Evolutionary conservation across 2,113 vertebrate genomes (phyloP).

Genomic region (Nipponia nippon): DNA sequence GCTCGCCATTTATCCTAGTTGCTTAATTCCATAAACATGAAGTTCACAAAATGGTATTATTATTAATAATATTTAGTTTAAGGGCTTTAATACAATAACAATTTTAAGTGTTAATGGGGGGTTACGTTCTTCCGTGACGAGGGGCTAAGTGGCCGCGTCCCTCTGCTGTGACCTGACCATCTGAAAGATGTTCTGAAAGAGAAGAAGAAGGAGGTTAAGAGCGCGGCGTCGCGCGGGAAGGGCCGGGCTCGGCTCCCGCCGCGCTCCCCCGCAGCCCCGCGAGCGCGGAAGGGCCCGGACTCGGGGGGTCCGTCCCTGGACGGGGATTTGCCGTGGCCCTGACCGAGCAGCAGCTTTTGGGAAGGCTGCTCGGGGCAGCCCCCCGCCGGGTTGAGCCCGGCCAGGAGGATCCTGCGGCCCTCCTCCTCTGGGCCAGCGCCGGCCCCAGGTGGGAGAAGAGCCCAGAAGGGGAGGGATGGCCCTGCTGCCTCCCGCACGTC

Average conservation of each 20-base stretch:
- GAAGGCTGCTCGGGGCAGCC: not conserved
- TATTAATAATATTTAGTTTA: conserved; percentile 66
- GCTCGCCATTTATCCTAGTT: not conserved
- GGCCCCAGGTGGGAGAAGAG: not conserved
- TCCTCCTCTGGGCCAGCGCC: not conserved
- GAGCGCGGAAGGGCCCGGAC: too few species aligned
- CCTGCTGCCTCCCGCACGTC: not conserved
- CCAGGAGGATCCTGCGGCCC: not conserved
- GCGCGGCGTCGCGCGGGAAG: not conserved
- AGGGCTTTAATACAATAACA: conserved; percentile 65
- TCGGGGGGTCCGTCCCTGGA: too few species aligned
- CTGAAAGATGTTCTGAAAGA: conserved; percentile 94
- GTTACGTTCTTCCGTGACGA: not conserved
- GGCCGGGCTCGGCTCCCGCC: too few species aligned
- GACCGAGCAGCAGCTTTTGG: not conserved
- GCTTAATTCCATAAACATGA: conserved; percentile 39
- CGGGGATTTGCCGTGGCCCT: not conserved
- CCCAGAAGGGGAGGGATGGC: not conserved
- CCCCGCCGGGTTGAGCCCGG: not conserved
- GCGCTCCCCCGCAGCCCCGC: too few species aligned
- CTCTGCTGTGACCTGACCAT: conserved; percentile 89
- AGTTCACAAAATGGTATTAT: conserved; percentile 47
- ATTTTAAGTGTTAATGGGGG: conserved; percentile 64
- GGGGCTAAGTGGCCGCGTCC: conserved; percentile 86
- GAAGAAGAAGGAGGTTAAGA: not conserved